Evolutionary conservation across 30 jellyfish, hydroid and myxozoan genomes (phyloP), one percentile per base, ranked within the genome.

Genomic region (Hydractinia symbiolongicarpus): DNA sequence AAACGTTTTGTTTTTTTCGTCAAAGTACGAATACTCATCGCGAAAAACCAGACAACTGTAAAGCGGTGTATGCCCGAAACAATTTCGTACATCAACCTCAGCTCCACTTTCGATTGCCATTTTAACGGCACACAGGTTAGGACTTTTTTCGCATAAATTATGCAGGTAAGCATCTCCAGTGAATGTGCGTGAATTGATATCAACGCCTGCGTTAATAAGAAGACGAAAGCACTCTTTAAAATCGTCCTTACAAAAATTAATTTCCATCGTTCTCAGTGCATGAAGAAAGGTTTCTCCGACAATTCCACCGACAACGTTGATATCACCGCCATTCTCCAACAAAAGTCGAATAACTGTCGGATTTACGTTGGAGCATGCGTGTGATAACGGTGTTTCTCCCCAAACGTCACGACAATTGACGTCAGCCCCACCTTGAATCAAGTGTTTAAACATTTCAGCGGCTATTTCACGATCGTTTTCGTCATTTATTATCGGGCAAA

Each of bases 11-110:
- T 11, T 58, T 58, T 3, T 58, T 58, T 11, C 16, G 69, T 11
- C 15, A 17, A 58, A 30, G 44, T 30, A 30, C 44, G 44, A 30
- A 30, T 30, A 30, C 44, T 30, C 44, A 2, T 58, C 69, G 15
- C 19, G 15, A 58, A 11, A 58, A 58, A 17, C 19, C 69, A 58
- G 19, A 58, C 69, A 58, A 50, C 79, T 73, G 73, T 73, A 73
- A 11, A 73, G 52, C 21, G 82, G 74, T 10, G 82, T 73, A 20
- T 50, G 50, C 14, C 74, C 19, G 52, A 13, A 20, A 30, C 20
- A 30, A 21, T 73, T 50, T 50, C 72, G 82, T 50, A 11, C 15
- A 21, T 73, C 72, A 21, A 73, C 21, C 1, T 50, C 21, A 20
- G 82, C 82, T 10, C 82, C 82, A 50, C 52, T 13, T 21, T 73